Conservation (phyloP, 2,888 invertebrate genomes). For the Augiades crinisus region DNA sequence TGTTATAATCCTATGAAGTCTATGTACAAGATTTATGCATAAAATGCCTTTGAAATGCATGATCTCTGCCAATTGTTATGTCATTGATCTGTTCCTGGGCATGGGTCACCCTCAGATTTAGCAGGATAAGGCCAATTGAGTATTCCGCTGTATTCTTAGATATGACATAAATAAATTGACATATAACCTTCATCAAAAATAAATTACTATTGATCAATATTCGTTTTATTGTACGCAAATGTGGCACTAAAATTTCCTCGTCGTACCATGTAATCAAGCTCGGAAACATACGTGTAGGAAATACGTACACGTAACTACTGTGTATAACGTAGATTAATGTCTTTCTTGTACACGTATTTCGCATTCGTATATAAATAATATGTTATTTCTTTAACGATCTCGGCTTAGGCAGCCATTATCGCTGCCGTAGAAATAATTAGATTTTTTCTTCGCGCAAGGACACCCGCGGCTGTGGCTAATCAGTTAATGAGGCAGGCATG, state of each 20-base stretch:
- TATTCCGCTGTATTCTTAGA: too few relatives aligned
- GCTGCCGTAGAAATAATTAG: constrained; percentile 32
- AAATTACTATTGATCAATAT: too few relatives aligned
- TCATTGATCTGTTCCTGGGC: too few relatives aligned
- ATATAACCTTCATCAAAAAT: too few relatives aligned
- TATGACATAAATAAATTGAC: too few relatives aligned
- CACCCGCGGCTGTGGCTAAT: constrained; percentile 43
- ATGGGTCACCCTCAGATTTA: too few relatives aligned
- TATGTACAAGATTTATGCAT: too few relatives aligned
- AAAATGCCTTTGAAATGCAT: too few relatives aligned
- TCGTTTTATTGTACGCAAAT: too few relatives aligned
- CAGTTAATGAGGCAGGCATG: constrained; percentile 55
- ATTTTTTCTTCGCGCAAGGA: constrained; percentile 35
- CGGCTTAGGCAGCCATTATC: constrained; percentile 22
- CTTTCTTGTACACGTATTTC: constrained; percentile 15
- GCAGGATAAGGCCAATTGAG: too few relatives aligned
- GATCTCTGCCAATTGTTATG: too few relatives aligned
- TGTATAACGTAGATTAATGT: constrained; percentile 17
- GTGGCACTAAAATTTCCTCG: constrained; percentile 3
- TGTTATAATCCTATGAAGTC: too few relatives aligned
- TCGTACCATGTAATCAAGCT: background rate
- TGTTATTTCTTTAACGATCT: constrained; percentile 23
- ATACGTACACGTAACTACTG: constrained; percentile 5
- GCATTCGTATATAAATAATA: constrained; percentile 21
- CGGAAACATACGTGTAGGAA: constrained; percentile 1